Conservation (phyloP, 2,113 vertebrate species). For the Dicrurus megarhynchus region DNA sequence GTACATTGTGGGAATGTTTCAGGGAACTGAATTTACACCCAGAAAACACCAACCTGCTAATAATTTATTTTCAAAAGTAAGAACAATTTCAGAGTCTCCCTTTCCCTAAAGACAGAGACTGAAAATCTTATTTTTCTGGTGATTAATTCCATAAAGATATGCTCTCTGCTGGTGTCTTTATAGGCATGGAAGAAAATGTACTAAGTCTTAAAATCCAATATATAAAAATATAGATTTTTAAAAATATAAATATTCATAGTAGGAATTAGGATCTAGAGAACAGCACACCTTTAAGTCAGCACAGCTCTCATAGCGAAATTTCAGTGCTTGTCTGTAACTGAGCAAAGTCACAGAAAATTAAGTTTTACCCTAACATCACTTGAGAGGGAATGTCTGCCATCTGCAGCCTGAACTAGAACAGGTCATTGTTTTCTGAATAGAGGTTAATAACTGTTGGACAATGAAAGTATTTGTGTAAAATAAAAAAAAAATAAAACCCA, state of each 20-base stretch:
- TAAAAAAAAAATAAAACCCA: rapidly evolving
- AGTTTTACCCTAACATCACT: not conserved
- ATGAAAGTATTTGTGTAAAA: not conserved
- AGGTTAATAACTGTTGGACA: not conserved
- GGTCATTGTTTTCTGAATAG: not conserved
- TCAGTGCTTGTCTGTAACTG: not conserved
- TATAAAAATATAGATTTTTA: not conserved
- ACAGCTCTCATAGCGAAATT: not conserved
- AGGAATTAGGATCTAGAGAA: not conserved
- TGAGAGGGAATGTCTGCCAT: not conserved
- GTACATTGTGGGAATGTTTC: not conserved
- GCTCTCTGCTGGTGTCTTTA: not conserved
- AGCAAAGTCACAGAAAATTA: not conserved
- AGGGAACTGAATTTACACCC: not conserved
- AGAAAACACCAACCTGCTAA: not conserved
- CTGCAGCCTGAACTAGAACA: not conserved
- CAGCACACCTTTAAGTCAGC: not conserved
- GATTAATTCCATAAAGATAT: not conserved
- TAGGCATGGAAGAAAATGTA: not conserved
- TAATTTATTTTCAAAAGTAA: not conserved
- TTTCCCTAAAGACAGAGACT: not conserved
- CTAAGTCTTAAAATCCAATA: not conserved
- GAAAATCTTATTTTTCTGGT: not conserved
- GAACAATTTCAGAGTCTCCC: not conserved
- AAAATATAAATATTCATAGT: not conserved